Conservation (phyloP, 2,888 invertebrate genomes). For the Augiades crinisus region DNA sequence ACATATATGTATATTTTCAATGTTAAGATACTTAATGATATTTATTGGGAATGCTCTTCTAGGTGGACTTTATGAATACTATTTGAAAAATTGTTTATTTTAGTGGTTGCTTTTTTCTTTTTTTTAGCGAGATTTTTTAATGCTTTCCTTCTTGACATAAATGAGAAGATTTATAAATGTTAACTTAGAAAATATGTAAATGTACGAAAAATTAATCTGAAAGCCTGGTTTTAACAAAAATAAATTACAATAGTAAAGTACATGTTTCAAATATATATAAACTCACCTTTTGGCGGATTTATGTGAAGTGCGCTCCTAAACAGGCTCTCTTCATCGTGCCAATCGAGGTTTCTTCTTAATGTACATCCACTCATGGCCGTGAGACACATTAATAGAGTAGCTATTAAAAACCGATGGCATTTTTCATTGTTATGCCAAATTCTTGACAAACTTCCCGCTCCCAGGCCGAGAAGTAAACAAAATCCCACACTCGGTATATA, state of each 20-base stretch:
- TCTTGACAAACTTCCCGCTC: constrained; percentile 76
- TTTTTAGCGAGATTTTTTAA: no score
- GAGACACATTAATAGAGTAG: constrained; percentile 80
- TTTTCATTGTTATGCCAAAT: constrained; percentile 68
- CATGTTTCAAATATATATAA: neutral
- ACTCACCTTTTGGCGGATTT: constrained; percentile 98
- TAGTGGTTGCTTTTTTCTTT: no score
- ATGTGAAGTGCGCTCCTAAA: constrained; percentile 94
- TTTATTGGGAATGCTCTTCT: no score
- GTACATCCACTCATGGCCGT: constrained; percentile 89
- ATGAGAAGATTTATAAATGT: no score
- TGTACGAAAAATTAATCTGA: no score
- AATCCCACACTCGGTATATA: constrained; percentile 98
- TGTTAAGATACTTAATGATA: no score
- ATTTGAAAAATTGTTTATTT: no score
- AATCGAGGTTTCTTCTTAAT: constrained; percentile 91
- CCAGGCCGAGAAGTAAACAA: constrained; percentile 92
- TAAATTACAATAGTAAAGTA: neutral
- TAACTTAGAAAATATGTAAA: no score
- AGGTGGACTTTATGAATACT: no score
- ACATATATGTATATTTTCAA: no score
- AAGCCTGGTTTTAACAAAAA: no score
- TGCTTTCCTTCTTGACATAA: no score
- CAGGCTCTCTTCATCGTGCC: constrained; percentile 95
- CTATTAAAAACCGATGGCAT: constrained; percentile 64